Conservation (phyloP, 2,797 vertebrate species). For the Lacerta viridis region DNA sequence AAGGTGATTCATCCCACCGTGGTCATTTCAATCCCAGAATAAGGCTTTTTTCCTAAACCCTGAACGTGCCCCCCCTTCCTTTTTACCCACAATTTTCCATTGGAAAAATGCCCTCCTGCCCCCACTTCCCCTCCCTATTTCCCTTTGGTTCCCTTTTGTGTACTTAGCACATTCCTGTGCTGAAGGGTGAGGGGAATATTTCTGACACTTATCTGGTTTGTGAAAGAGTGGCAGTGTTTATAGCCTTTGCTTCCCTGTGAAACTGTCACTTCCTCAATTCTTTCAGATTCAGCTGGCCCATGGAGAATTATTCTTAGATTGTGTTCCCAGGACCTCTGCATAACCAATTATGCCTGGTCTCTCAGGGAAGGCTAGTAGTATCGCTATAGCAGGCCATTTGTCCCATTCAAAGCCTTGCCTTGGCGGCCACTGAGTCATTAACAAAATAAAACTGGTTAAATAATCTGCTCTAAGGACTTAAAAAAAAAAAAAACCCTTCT, state of each 20-base stretch:
- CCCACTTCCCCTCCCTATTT: background rate
- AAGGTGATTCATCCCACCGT: background rate
- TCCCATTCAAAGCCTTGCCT: background rate
- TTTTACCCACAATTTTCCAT: background rate
- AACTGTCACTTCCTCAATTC: conserved; percentile 27
- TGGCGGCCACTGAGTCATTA: background rate
- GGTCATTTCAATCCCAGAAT: background rate
- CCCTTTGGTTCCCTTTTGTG: conserved; percentile 6
- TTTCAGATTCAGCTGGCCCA: conserved; percentile 22
- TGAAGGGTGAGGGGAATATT: conserved; percentile 11
- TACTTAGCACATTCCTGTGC: conserved; percentile 20
- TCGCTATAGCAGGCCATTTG: background rate
- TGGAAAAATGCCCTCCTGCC: background rate
- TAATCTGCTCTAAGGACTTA: background rate
- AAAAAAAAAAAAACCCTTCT: background rate
- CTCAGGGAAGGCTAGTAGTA: background rate
- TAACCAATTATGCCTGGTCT: conserved; percentile 4
- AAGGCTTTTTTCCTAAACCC: background rate
- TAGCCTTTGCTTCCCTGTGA: conserved; percentile 18
- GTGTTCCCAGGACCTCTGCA: conserved; percentile 8
- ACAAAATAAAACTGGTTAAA: background rate
- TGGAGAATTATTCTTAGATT: conserved; percentile 1
- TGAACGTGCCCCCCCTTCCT: background rate
- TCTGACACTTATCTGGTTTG: conserved; percentile 21
- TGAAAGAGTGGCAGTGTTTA: conserved; percentile 19